Base-by-base conservation (phyloP, 2,888 invertebrate species). In the Leptinotarsa juncta region DNA sequence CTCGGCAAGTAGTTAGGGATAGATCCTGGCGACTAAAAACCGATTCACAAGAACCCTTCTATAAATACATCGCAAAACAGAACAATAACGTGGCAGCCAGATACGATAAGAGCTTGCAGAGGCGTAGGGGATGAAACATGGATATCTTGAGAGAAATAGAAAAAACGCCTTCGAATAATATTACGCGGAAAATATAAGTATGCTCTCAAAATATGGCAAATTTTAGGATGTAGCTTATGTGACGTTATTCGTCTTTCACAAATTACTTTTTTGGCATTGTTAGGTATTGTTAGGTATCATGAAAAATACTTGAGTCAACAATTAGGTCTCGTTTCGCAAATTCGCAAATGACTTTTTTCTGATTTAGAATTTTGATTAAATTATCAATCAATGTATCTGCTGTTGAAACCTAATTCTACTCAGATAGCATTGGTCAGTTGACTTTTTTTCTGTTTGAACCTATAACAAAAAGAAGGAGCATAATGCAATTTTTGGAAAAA, bases 11-110 rank as follows among this genome's bases (percentile, higher is more conserved):
- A 81, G 82, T 83, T 81, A 77, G 73, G 75, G 77, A 81, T 77
- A 77, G 77, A 79, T 80, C 81, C 79, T 75, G 80, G 80, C 82
- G 82, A 83, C 83, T 83, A 84, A 84, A 84, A 84, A 83, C 83
- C 81, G 80, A 82, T 82, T 78, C 79, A 71, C 73, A 70, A 76
- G 67, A 80, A 77, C 78, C 81, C 82, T 82, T 82, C 84, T 85
- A 84, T 85, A 85, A 85, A 85, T 85, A 84, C 85, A 84, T 85
- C 83, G 82, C 82, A 84, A 79, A 85, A 84, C 81, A 83, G 82
- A 82, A 84, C 82, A 83, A 84, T 84, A 83, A 81, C 74, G 42
- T 42, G 72, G 68, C 74, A 69, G 75, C 62, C 72, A 72, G 73
- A 48, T 72, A 72, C 75, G 75, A 78, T 76, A 75, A 77, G 73